Evolutionary conservation across 2,797 vertebrate genomes (phyloP), one percentile per base, ranked within the genome.

Genomic region (Sebastes diaconus): DNA sequence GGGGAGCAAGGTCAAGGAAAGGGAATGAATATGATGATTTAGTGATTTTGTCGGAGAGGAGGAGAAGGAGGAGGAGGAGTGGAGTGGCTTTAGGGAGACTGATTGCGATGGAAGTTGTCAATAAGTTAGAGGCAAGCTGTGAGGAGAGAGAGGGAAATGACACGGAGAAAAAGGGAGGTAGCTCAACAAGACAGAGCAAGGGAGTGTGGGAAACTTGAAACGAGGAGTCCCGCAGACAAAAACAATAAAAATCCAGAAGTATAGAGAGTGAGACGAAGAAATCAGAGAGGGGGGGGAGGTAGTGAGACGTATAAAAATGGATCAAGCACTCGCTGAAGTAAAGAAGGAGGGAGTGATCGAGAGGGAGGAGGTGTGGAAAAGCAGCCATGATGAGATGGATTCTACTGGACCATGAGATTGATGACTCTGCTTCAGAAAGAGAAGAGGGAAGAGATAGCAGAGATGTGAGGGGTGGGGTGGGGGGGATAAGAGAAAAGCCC

Each of bases 351-450:
- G 83, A 80, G 84, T 81, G 91, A 92, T 84, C 66, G 87, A 88
- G 82, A 80, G 79, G 80, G 87, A 82, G 88, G 86, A 87, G 88
- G 90, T 80, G 85, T 88, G 79, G 85, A 91, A 90, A 90, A 91
- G 89, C 83, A 88, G 87, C 86, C 87, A 75, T 90, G 93, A 94
- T 93, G 90, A 93, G 93, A 91, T 90, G 88, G 90, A 87, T 91
- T 91, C 81, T 81, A 82, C 86, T 85, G 85, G 88, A 93, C 91
- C 90, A 61, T 88, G 87, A 93, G 94, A 94, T 93, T 94, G 93
- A 94, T 94, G 92, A 89, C 88, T 88, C 84, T 80, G 83, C 86
- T 88, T 77, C 78, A 64, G 86, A 84, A 63, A 75, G 83, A 77
- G 69, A 69, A 83, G 75, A 71, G 68, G 72, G 77, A 74, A 58